Conservation (phyloP, 1,140 invertebrate species). For the Vollenhovia emeryi region DNA sequence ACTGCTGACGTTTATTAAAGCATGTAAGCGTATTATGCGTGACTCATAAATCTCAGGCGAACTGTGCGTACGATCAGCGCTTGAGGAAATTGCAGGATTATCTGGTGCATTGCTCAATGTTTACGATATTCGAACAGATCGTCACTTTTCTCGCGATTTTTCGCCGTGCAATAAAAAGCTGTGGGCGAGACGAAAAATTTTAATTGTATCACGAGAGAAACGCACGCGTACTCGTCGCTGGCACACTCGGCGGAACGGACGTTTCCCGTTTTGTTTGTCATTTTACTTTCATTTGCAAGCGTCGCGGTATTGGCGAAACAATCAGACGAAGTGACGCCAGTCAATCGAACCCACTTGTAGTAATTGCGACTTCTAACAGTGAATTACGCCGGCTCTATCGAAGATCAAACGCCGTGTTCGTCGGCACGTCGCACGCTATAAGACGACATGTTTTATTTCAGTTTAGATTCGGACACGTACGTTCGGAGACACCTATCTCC, state of each 20-base stretch:
- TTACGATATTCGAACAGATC: constrained; percentile 8
- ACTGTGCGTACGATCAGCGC: not conserved
- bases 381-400: constrained; percentile 2
- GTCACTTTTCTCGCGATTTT: not conserved
- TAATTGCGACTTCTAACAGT: constrained; percentile 29
- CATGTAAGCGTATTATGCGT: not conserved
- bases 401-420: constrained; percentile 12
- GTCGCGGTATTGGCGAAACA: constrained; percentile 7
- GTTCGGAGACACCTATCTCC: not conserved
- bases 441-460: not conserved
- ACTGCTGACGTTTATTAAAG: constrained; percentile 1
- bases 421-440: not conserved
- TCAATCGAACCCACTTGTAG: constrained; percentile 45
- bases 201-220: not conserved
- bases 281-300: constrained; percentile 5
- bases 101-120: constrained; percentile 17
- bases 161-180: not conserved
- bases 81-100: not conserved
- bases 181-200: not conserved
- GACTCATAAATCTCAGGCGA: constrained; percentile 10
- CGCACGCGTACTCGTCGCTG: not conserved
- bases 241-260: not conserved
- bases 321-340: constrained; percentile 18
- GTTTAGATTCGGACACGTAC: not conserved
- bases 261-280: not conserved